A percentile compares a stretch with the other conserved stretches of the same genome.
Evolutionary conservation across 2,113 vertebrate species (phyloP).

Genomic region (Aramus guarauna): DNA sequence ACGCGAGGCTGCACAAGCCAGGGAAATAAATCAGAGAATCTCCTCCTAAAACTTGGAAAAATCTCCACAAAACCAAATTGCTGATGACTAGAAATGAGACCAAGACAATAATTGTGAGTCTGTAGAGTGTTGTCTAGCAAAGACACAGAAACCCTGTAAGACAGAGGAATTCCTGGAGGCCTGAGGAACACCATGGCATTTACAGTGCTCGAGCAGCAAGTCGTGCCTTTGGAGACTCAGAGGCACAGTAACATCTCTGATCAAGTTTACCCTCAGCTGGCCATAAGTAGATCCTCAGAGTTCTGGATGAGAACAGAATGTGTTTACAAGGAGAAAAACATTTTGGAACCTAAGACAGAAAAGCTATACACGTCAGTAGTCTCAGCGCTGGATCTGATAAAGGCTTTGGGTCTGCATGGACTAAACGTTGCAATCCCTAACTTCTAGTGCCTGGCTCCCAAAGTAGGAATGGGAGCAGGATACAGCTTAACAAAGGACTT

Average conservation of each 20-base stretch:
- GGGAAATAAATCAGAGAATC: background rate
- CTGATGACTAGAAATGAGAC: background rate
- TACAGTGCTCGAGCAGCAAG: background rate
- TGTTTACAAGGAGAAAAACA: background rate
- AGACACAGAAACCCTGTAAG: background rate
- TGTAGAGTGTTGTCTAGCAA: background rate
- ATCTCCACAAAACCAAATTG: background rate
- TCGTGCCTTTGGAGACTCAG: background rate
- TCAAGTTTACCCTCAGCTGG: background rate
- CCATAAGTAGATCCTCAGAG: background rate
- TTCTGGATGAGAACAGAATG: background rate
- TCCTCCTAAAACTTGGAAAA: background rate
- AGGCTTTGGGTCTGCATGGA: background rate
- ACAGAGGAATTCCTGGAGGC: background rate
- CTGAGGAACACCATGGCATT: background rate
- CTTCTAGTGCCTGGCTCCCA: background rate
- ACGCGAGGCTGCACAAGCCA: background rate
- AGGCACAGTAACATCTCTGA: background rate
- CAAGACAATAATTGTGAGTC: background rate
- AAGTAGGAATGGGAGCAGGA: background rate
- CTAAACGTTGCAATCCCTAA: background rate
- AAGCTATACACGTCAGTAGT: background rate
- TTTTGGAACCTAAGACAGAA: background rate
- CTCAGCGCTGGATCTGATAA: background rate
- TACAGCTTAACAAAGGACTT: background rate